Evolutionary conservation across 2,888 invertebrate species (phyloP).

Genomic region (Schrankia costaestrigalis): DNA sequence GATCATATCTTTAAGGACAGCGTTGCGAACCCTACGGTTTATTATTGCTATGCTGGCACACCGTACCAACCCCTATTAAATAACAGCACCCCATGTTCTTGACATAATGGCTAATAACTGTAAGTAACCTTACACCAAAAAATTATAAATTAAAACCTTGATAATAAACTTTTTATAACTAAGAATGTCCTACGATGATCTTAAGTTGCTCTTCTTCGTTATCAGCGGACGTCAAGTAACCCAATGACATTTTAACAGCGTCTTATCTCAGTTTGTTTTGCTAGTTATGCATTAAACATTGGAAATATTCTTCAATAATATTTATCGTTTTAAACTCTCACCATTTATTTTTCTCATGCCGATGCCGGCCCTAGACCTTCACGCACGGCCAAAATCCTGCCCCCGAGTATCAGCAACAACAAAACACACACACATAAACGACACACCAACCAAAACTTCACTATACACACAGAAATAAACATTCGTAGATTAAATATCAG

Average conservation of each 20-base stretch:
- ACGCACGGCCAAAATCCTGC: constrained; percentile 73
- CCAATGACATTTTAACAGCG: constrained; percentile 45
- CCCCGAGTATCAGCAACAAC: constrained; percentile 63
- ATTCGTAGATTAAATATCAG: constrained; percentile 32
- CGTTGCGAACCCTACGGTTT: constrained; percentile 39
- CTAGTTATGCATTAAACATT: constrained; percentile 22
- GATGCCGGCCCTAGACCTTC: constrained; percentile 71
- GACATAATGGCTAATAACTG: constrained; percentile 36
- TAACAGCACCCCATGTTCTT: constrained; percentile 47
- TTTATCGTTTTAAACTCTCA: constrained; percentile 43
- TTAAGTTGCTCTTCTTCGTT: constrained; percentile 35
- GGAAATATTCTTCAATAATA: constrained; percentile 24
- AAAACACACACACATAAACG: constrained; percentile 67
- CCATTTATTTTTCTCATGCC: constrained; percentile 78
- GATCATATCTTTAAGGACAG: constrained; percentile 26
- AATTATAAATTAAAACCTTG: constrained; percentile 25
- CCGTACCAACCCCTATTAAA: constrained; percentile 50
- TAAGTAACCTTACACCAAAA: constrained; percentile 37
- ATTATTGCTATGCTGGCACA: constrained; percentile 46
- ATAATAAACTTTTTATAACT: constrained; percentile 13
- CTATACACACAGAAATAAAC: constrained; percentile 48
- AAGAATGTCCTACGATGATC: constrained; percentile 21
- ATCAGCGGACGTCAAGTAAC: constrained; percentile 44
- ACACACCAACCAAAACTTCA: constrained; percentile 61
- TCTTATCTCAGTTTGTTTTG: constrained; percentile 43